Evolutionary conservation across 1,140 invertebrate genomes (phyloP), one percentile per base, ranked within the genome.

Genomic region (Orius laevigatus): DNA sequence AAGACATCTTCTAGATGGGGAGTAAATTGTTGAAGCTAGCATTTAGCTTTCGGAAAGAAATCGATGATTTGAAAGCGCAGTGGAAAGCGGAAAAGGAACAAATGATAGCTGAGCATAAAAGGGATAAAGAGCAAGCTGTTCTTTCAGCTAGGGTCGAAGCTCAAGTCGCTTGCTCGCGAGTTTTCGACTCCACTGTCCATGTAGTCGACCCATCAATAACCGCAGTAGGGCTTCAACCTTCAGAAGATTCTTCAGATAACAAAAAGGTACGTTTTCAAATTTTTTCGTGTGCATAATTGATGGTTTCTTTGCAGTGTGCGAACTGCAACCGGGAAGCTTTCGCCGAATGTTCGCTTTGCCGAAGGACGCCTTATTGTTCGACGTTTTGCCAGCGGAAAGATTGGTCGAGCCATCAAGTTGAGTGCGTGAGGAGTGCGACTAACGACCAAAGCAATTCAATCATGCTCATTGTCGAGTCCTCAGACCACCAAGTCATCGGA

Each of bases 381-480:
- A 81, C 79, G 11, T 88, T 84, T 62, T 89, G 84, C 62, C 84
- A 89, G 63, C 72, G 81, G 42, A 87, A 87, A 65, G 84, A 89
- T 64, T 89, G 84, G 84, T 73, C 71, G 16, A 72, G 75, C 18
- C 84, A 89, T 64, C 83, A 87, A 61, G 78, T 85, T 34, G 82
- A 87, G 60, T 89, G 84, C 63, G 76, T 82, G 16, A 69, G 79
- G 36, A 51, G 15, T 15, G 69, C 72, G 16, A 72, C 76, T 11
- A 60, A 73, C 0, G 75, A 76, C 46, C 56, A 59, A 43, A 53
- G 41, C n/a, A 31, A 19, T 19, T 58, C 59, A 14, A 74, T 73
- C 31, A 72, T 73, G 70, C 60, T 73, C 1, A 73, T 73, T 51
- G 71, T 73, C n/a, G 70, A 72, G 56, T 70, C 52, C 31, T 39